These are phyloP conservation scores for Agrochola circellaris DNA, from an alignment of 2,888 invertebrate species.

Conservation along the genomic window DNA sequence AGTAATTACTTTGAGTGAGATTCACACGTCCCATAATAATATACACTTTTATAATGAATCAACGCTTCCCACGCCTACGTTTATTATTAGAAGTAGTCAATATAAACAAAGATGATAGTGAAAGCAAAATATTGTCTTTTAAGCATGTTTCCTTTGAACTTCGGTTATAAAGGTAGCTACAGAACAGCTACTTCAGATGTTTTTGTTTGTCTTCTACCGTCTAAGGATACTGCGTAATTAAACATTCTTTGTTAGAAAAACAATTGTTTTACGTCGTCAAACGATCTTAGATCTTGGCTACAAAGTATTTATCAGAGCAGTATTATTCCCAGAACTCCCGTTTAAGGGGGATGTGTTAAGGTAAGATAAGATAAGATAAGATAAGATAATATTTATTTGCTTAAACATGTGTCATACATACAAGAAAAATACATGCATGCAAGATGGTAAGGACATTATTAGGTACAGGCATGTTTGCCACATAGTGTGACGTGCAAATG, in stretches of 20 bases:
- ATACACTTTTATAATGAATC: constrained; percentile 61
- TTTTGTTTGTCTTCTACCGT: constrained; percentile 25
- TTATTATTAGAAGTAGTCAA: constrained; percentile 48
- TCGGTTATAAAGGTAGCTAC: constrained; percentile 23
- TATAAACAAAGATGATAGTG: constrained; percentile 42
- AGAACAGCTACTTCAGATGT: constrained; percentile 22
- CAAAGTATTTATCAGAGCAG: constrained; percentile 9
- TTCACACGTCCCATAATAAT: constrained; percentile 67
- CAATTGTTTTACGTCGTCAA: constrained; percentile 38
- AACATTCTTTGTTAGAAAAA: constrained; percentile 47
- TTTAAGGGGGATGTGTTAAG: neutral
- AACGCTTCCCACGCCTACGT: constrained; percentile 58
- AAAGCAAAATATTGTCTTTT: constrained; percentile 35
- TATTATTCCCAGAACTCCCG: constrained; percentile 21
- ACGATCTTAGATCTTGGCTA: constrained; percentile 11
- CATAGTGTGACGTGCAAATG: too few relatives aligned
- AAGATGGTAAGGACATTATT: too few relatives aligned
- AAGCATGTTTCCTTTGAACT: constrained; percentile 44
- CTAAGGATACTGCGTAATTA: constrained; percentile 39
- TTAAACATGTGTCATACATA: too few relatives aligned
- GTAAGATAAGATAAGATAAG: too few relatives aligned
- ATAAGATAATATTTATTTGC: too few relatives aligned
- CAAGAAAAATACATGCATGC: too few relatives aligned
- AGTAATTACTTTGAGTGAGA: constrained; percentile 62
- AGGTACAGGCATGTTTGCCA: too few relatives aligned